Percentiles rank a stretch among this genome's conserved stretches.
phyloP scores from a whole-genome alignment of 2,113 vertebrate species.

The Baryphthengus martii region DNA sequence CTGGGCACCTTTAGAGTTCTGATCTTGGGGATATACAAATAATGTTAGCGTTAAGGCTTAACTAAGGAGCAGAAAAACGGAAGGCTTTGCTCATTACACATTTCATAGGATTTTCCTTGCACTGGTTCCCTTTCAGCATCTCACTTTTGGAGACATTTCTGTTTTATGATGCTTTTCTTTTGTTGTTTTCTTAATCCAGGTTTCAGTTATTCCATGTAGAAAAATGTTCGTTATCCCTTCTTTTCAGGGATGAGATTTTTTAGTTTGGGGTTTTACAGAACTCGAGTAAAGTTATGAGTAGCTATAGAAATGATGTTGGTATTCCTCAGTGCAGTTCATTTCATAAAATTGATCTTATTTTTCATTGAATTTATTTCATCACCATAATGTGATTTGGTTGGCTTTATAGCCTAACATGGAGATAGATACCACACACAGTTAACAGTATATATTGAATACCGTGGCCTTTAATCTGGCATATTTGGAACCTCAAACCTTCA shows the following conservation, averaged over 20 bases:
- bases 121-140: neutral
- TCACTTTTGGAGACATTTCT: neutral
- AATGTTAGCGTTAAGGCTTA: neutral
- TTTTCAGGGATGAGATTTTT: no score
- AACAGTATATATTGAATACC: neutral
- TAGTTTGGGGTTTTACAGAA: no score
- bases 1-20: neutral
- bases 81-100: neutral
- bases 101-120: neutral
- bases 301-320: neutral
- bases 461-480: neutral
- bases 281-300: neutral
- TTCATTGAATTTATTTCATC: neutral
- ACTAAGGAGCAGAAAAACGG: neutral
- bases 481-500: neutral
- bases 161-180: neutral
- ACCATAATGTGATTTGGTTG: neutral
- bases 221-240: neutral
- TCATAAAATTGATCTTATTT: neutral
- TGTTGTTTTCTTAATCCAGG: neutral
- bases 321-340: neutral
- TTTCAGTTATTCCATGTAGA: neutral
- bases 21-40: neutral
- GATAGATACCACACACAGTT: neutral
- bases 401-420: neutral